These are phyloP conservation scores for Cataglyphis livida DNA, from an alignment of 2,888 invertebrate species.

Conservation along the genomic window DNA sequence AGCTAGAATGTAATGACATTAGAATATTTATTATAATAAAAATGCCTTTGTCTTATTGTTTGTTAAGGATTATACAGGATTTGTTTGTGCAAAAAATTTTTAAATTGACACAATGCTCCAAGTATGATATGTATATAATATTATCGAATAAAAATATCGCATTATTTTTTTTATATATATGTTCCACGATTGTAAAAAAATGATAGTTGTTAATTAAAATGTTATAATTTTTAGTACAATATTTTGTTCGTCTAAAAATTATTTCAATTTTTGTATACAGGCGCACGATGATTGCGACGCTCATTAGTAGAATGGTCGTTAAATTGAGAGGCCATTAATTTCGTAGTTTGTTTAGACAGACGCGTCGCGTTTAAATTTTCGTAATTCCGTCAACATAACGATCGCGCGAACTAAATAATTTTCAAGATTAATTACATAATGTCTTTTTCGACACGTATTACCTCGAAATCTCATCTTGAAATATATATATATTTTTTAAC, in stretches of 20 bases:
- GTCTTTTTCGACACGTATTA: not conserved
- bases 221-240: too few relatives aligned
- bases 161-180: too few relatives aligned
- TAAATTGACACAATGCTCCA: too few relatives aligned
- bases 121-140: too few relatives aligned
- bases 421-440: not conserved
- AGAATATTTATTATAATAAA: too few relatives aligned
- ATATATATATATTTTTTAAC: not conserved
- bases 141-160: too few relatives aligned
- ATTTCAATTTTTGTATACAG: not conserved
- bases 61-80: too few relatives aligned
- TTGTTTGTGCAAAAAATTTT: too few relatives aligned
- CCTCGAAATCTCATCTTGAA: not conserved
- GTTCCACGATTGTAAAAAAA: too few relatives aligned
- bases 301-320: constrained; percentile 5
- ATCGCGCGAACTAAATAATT: not conserved
- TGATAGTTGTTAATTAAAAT: too few relatives aligned
- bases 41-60: too few relatives aligned
- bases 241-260: not conserved
- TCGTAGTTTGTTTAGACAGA: not conserved
- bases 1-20: too few relatives aligned
- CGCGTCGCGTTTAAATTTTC: not conserved
- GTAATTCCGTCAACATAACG: not conserved
- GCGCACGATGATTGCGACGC: not conserved
- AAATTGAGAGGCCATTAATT: not conserved